Percentiles rank a stretch among this genome's conserved stretches.
Evolutionary conservation across 2,888 invertebrate genomes (phyloP).

Genomic region (Ernsta delagoae): DNA sequence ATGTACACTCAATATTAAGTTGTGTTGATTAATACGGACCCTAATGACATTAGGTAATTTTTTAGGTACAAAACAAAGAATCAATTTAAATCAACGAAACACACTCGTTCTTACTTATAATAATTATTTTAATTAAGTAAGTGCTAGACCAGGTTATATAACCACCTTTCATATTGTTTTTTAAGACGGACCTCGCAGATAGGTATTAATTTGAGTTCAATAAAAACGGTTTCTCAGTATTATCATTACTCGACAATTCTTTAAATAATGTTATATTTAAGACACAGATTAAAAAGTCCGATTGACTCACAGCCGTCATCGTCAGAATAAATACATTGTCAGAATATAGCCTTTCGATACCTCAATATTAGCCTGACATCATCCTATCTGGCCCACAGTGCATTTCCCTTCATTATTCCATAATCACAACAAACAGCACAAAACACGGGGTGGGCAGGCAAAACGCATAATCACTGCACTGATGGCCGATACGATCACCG

Average conservation of each 20-base stretch:
- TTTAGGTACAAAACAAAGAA: no score
- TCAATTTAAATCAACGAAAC: no score
- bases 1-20: no score
- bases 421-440: conserved; percentile 44
- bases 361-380: not conserved
- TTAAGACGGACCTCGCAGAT: no score
- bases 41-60: no score
- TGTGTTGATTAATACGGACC: no score
- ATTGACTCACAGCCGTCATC: not conserved
- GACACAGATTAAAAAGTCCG: not conserved
- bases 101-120: no score
- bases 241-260: not conserved
- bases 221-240: no score
- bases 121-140: no score
- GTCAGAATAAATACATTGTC: no score
- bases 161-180: no score
- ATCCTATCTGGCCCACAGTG: not conserved
- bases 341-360: not conserved
- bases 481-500: conserved; percentile 38
- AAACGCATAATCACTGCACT: conserved; percentile 66
- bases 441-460: conserved; percentile 46
- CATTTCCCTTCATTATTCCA: conserved; percentile 26
- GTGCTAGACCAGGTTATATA: no score
- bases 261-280: not conserved
- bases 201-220: not conserved